Evolutionary conservation across 1,140 invertebrate species (phyloP).

Genomic region (Eumaeus atala): DNA sequence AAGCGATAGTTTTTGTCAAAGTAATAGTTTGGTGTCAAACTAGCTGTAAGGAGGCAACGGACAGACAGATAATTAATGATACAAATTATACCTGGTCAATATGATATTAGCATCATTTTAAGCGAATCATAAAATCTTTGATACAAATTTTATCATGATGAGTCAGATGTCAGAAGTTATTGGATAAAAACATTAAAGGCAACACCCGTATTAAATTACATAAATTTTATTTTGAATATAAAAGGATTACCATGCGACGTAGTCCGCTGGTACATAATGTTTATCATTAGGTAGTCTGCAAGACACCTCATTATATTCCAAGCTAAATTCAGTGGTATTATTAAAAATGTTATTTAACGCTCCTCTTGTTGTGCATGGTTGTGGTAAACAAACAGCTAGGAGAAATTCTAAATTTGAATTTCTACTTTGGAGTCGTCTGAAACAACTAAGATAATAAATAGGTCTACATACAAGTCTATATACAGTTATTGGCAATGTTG

Average conservation of each 20-base stretch:
- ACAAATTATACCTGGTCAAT: neutral
- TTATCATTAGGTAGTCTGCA: constrained; percentile 48
- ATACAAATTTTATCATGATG: too few relatives aligned
- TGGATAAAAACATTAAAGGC: too few relatives aligned
- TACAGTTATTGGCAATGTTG: too few relatives aligned
- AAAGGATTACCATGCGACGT: constrained; percentile 36
- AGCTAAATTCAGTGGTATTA: constrained; percentile 28
- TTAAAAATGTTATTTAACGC: constrained; percentile 27
- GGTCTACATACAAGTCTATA: too few relatives aligned
- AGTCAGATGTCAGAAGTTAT: too few relatives aligned
- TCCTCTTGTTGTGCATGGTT: constrained; percentile 34
- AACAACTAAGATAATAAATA: neutral
- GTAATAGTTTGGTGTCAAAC: too few relatives aligned
- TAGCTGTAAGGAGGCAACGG: too few relatives aligned
- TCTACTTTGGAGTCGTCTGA: neutral
- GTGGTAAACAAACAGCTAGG: constrained; percentile 43
- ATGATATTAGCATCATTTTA: too few relatives aligned
- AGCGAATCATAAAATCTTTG: too few relatives aligned
- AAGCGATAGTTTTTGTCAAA: too few relatives aligned
- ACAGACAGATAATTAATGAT: neutral
- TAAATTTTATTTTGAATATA: too few relatives aligned
- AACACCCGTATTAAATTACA: too few relatives aligned
- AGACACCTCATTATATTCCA: constrained; percentile 31
- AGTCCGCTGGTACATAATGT: constrained; percentile 35
- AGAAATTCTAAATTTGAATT: constrained; percentile 18